phyloP scores from a whole-genome alignment of 2,888 invertebrate genomes.

The Corythucha ciliata region DNA sequence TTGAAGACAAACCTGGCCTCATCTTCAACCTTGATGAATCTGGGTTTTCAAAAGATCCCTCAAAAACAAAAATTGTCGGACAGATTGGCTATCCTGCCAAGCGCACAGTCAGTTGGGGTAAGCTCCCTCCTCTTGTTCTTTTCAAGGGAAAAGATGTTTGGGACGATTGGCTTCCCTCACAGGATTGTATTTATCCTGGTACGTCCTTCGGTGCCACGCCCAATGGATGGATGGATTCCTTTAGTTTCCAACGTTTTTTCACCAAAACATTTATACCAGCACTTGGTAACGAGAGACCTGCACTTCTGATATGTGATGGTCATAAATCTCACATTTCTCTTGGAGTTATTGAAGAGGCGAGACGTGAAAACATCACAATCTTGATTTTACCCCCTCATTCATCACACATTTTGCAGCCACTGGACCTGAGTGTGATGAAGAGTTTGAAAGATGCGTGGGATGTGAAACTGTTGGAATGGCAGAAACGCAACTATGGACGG shows the following conservation, averaged over 20 bases:
- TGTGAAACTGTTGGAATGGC: conserved; percentile 34
- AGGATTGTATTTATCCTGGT: conserved; percentile 32
- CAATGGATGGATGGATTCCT: conserved; percentile 39
- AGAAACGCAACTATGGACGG: conserved; percentile 32
- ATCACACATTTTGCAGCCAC: conserved; percentile 35
- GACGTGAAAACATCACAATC: conserved; percentile 20
- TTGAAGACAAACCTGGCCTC: too few relatives aligned
- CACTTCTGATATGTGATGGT: conserved; percentile 27
- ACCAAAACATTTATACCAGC: conserved; percentile 27
- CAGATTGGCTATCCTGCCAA: conserved; percentile 7
- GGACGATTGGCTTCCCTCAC: conserved; percentile 37
- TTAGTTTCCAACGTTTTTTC: conserved; percentile 36
- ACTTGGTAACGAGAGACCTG: conserved; percentile 18
- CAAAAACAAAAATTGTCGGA: conserved; percentile 30
- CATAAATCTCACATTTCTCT: conserved; percentile 24
- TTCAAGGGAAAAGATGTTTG: conserved; percentile 39
- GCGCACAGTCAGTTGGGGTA: conserved; percentile 35
- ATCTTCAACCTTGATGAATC: conserved; percentile 36
- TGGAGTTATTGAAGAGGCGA: conserved; percentile 12
- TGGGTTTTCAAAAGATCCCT: conserved; percentile 32
- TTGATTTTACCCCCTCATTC: conserved; percentile 32
- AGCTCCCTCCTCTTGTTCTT: conserved; percentile 38
- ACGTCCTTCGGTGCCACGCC: conserved; percentile 35
- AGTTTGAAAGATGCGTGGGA: conserved; percentile 36
- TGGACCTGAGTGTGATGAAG: conserved; percentile 36